phyloP scores from a whole-genome alignment of 2,797 vertebrate genomes.

The Delichon dasypus region DNA sequence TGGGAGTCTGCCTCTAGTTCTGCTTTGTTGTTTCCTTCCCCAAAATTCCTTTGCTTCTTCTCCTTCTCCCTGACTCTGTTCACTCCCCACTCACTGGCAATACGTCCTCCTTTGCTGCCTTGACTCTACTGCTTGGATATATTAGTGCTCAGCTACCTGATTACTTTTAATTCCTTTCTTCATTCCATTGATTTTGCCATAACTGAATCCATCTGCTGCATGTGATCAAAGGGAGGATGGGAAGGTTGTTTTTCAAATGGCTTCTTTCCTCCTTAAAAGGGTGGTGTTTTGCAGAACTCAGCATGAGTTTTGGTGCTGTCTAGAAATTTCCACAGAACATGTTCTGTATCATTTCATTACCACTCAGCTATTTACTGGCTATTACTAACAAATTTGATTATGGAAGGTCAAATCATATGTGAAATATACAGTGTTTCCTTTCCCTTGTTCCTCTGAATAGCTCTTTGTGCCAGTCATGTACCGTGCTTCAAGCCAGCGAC shows the following conservation, averaged over 20 bases:
- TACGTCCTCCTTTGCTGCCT: background rate
- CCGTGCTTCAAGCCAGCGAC: background rate
- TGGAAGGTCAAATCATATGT: constrained; percentile 30
- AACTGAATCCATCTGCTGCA: constrained; percentile 48
- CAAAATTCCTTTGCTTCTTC: background rate
- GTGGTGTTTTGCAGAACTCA: constrained; percentile 19
- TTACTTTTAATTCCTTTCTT: constrained; percentile 23
- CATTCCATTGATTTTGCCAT: background rate
- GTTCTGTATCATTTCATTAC: constrained; percentile 61
- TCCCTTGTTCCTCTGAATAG: background rate
- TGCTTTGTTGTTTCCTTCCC: background rate
- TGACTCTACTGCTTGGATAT: background rate
- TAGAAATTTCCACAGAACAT: constrained; percentile 57
- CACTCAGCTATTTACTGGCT: constrained; percentile 47
- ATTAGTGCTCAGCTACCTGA: constrained; percentile 20
- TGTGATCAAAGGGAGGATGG: background rate
- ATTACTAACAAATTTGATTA: constrained; percentile 65
- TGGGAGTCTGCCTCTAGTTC: background rate
- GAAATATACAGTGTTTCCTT: constrained; percentile 48
- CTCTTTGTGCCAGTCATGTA: constrained; percentile 43
- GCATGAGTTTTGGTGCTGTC: constrained; percentile 45
- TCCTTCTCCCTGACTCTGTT: background rate
- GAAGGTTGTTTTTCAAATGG: constrained; percentile 4
- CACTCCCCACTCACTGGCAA: background rate
- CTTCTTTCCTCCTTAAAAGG: constrained; percentile 2